Evolutionary conservation across 2,113 vertebrate species (phyloP).

Genomic region (Callipepla squamata): DNA sequence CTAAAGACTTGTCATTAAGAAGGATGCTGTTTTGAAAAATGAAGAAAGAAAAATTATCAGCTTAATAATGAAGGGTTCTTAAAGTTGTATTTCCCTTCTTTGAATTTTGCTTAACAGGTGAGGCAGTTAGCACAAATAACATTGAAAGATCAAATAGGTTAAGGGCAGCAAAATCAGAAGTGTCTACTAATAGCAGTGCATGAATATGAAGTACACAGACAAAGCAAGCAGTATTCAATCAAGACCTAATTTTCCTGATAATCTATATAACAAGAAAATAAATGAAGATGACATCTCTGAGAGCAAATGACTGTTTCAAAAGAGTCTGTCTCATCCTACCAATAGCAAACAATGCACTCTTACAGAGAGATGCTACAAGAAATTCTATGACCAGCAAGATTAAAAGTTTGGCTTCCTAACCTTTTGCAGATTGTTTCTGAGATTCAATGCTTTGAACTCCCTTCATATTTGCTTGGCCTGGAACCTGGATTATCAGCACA

Average conservation of each 20-base stretch:
- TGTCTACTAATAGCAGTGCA: not conserved
- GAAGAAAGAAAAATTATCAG: not conserved
- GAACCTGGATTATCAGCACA: not conserved
- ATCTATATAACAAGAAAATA: not conserved
- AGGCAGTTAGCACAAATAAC: not conserved
- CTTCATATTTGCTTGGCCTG: not conserved
- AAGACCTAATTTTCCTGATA: not conserved
- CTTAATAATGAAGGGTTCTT: not conserved
- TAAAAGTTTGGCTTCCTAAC: not conserved
- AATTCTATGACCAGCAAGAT: not conserved
- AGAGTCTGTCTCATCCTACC: not conserved
- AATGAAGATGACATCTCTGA: not conserved
- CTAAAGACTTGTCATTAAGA: not conserved
- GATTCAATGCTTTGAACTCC: not conserved
- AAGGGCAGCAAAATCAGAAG: not conserved
- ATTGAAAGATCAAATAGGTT: not conserved
- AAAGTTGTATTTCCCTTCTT: not conserved
- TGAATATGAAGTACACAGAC: not conserved
- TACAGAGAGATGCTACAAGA: not conserved
- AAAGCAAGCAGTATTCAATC: not conserved
- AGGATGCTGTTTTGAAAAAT: not conserved
- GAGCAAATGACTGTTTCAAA: not conserved
- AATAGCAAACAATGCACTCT: not conserved
- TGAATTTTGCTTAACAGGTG: not conserved
- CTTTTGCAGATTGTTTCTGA: not conserved